phyloP scores from a whole-genome alignment of 2,113 vertebrate genomes.

The human region GRCh38 chr11:71349501-71350000 shows the following conservation, averaged over 20 bases:
- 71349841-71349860: neutral
- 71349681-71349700: fast-evolving
- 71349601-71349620: no score
- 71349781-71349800: neutral
- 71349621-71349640: fast-evolving
- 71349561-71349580: fast-evolving
- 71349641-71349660: fast-evolving
- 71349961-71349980: no score
- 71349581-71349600: fast-evolving
- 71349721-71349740: fast-evolving
- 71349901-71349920: neutral
- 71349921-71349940: neutral
- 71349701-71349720: neutral
- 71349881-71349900: neutral
- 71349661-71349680: fast-evolving
- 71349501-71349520: fast-evolving
- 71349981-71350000: fast-evolving
- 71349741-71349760: neutral
- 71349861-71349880: neutral
- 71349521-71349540: neutral
- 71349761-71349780: fast-evolving
- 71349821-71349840: neutral
- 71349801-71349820: neutral
- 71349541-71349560: neutral
- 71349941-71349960: neutral